A percentile compares a stretch with the other conserved stretches of the same genome.
Conservation (phyloP, 2,797 vertebrate genomes). For the Kryptolebias ocellatus region DNA sequence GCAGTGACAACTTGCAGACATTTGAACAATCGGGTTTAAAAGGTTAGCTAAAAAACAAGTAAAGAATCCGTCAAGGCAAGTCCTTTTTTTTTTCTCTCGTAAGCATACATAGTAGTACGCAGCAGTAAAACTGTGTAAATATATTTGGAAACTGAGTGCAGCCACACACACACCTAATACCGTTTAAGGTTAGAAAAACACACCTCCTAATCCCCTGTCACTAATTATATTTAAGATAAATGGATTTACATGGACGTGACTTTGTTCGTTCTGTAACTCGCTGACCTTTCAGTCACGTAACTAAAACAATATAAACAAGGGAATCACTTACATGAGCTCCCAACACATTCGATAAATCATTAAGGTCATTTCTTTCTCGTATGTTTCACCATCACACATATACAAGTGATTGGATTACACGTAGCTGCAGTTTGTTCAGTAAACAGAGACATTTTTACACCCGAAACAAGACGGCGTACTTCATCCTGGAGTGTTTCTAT, state of each 20-base stretch:
- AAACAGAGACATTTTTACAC: neutral
- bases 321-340: constrained; percentile 10
- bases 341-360: neutral
- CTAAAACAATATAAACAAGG: constrained; percentile 9
- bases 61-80: too few relatives aligned
- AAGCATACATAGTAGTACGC: too few relatives aligned
- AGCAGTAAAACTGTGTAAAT: neutral
- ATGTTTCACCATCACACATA: constrained; percentile 10
- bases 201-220: neutral
- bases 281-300: neutral
- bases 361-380: neutral
- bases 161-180: too few relatives aligned
- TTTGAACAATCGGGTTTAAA: too few relatives aligned
- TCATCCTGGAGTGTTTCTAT: too few relatives aligned
- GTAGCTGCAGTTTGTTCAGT: neutral
- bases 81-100: too few relatives aligned
- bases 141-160: neutral
- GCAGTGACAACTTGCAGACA: too few relatives aligned
- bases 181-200: neutral
- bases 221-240: constrained; percentile 18
- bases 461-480: neutral
- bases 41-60: too few relatives aligned
- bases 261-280: neutral
- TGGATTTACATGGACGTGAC: constrained; percentile 7
- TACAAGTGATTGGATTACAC: constrained; percentile 10